Evolutionary conservation across 1,140 invertebrate species (phyloP), one percentile per base, ranked within the genome.

Genomic region (Chironomus tepperi): DNA sequence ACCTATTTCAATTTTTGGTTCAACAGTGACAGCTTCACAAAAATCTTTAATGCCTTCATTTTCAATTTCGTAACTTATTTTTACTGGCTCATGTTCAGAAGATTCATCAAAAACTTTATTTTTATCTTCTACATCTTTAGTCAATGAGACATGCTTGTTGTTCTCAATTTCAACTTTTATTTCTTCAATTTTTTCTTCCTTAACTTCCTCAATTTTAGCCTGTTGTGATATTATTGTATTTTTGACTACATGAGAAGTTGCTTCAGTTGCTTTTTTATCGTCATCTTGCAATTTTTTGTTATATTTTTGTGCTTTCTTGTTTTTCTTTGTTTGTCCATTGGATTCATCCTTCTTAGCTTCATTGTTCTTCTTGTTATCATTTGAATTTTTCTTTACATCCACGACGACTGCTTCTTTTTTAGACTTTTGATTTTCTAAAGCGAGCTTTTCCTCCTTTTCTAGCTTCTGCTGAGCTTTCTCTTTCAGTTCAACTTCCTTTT

Each of bases 291-390:
- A 12, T 16, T 73, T 73, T 42, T 73, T 73, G 18, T 43, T 73
- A 73, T 42, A 42, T 42, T 73, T 73, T 78, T 77, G 65, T 78
- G 77, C 73, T 80, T 18, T 57, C 73, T 77, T 7, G 77, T 78
- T 74, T 76, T 80, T 75, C 77, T 79, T 73, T 77, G 79, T 76
- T 76, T 80, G 19, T 78, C 74, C 79, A 1, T 78, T 77, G 42
- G 78, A 77, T 43, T 74, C 76, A 0, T 43, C 74, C 19, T 76
- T 77, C 18, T 79, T 78, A 43, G 78, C 77, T 24, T 75, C 76
- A 57, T 78, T 79, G 0, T 77, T 77, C 74, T 79, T 73, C 74
- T 79, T 78, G 0, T 74, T 34, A 3, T 79, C 77, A 15, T 10
- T 7, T 42, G 24, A 74, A 64, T 47, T 77, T 42, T 74, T 75